These are phyloP conservation scores for Chiroxiphia lanceolata DNA, from an alignment of 2,797 vertebrate species.

Conservation along the genomic window DNA sequence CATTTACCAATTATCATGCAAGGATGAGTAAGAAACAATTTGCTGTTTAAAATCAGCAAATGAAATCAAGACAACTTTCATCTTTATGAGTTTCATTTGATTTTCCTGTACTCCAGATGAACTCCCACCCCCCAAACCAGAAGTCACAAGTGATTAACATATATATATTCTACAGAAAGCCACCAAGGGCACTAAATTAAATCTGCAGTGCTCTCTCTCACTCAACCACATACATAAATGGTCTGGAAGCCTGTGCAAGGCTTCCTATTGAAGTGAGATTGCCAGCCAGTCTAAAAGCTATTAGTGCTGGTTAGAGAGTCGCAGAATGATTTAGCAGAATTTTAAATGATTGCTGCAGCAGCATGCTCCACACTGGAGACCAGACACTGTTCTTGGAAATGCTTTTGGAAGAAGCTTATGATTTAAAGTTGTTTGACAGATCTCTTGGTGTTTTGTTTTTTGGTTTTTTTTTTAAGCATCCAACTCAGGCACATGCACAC, in stretches of 20 bases:
- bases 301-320: conserved; percentile 42
- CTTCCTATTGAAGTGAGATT: conserved; percentile 49
- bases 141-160: conserved; percentile 54
- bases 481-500: neutral
- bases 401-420: neutral
- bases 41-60: conserved; percentile 53
- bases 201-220: conserved; percentile 22
- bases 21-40: conserved; percentile 55
- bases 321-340: conserved; percentile 60
- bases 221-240: conserved; percentile 11
- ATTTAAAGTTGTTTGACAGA: neutral
- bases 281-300: conserved; percentile 57
- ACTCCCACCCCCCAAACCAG: neutral
- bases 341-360: conserved; percentile 34
- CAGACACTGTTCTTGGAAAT: neutral
- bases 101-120: conserved; percentile 52
- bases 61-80: conserved; percentile 54
- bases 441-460: neutral
- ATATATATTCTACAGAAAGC: conserved; percentile 28
- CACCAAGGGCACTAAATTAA: conserved; percentile 61
- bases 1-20: conserved; percentile 61
- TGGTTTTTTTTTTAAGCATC: neutral
- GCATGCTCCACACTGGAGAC: neutral
- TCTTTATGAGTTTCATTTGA: conserved; percentile 56
- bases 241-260: conserved; percentile 15